Conservation (phyloP, 2,888 invertebrate genomes). For the Reticulitermes lucifugus region DNA sequence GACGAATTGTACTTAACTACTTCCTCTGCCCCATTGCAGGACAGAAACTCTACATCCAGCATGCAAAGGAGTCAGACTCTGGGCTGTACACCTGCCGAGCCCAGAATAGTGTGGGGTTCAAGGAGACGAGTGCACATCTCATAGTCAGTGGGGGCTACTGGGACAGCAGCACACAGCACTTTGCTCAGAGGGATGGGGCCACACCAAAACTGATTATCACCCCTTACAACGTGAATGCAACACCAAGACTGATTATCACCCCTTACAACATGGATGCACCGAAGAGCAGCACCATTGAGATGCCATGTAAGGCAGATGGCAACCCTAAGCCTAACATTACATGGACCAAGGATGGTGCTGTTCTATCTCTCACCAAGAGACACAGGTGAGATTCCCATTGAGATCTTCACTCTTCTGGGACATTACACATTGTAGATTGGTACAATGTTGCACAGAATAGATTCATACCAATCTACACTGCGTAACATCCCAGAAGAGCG, state of each 20-base stretch:
- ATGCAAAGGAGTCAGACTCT: constrained; percentile 75
- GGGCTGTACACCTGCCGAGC: constrained; percentile 84
- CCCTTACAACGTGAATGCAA: constrained; percentile 81
- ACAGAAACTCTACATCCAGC: constrained; percentile 70
- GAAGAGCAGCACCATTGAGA: constrained; percentile 78
- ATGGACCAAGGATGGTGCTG: constrained; percentile 87
- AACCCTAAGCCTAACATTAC: constrained; percentile 79
- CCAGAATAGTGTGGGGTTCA: constrained; percentile 78
- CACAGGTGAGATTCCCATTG: constrained; percentile 56
- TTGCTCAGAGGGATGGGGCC: constrained; percentile 60
- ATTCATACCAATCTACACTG: no score
- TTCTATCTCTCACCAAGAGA: constrained; percentile 61
- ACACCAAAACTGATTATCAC: constrained; percentile 75
- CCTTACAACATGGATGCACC: constrained; percentile 83
- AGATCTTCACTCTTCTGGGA: no score
- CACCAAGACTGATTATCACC: constrained; percentile 72
- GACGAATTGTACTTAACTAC: neutral
- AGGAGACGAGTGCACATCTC: constrained; percentile 73
- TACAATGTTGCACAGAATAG: no score
- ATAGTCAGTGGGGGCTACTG: constrained; percentile 49
- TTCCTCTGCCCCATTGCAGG: constrained; percentile 20
- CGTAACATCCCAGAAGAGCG: no score
- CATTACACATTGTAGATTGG: no score
- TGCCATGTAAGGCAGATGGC: constrained; percentile 88
- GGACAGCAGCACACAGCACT: neutral